Evolutionary conservation across 2,113 vertebrate species (phyloP), one percentile per base, ranked within the genome.

Genomic region (Cyphomyrus plagiostoma): DNA sequence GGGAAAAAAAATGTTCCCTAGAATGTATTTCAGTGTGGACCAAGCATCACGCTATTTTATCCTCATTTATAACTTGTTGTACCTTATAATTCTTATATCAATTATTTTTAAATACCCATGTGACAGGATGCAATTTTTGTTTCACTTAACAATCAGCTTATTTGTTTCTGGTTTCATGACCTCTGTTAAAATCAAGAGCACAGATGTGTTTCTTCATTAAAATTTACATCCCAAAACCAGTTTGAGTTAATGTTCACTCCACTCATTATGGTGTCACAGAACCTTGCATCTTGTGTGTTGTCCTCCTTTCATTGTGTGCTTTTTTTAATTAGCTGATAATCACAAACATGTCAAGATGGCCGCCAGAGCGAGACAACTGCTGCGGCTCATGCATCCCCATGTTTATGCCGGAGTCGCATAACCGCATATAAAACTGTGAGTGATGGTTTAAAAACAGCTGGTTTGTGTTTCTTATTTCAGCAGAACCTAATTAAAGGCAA

Each of bases 401-500:
- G 56, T 88, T 58, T 88, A 70, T 46, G 42, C 23, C 46, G 45
- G 42, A 66, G 58, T 74, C 87, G 62, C 42, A 46, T 19, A 88
- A 49, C 39, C 46, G 21, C 56, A 70, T 11, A 70, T 88, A 48
- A 70, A 88, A 30, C 23, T 26, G 56, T 66, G 62, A 89, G 46
- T 74, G 45, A 89, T 77, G 62, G 56, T 48, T 88, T 70, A 74
- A 70, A 77, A 77, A 80, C 88, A 89, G 70, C 66, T 77, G 66
- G 45, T 23, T 50, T 89, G 30, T 80, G 23, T 80, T 77, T 89
- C 15, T 52, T 89, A 35, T 80, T 89, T 50, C 46, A 77, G 66
- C 45, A 74, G 30, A 88, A 70, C 62, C 58, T 88, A 88, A 77
- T 77, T 88, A 88, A 88, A 88, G 56, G 26, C 10, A 88, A 88